Evolutionary conservation across 2,888 invertebrate species (phyloP).

Genomic region (Thera obeliscata): DNA sequence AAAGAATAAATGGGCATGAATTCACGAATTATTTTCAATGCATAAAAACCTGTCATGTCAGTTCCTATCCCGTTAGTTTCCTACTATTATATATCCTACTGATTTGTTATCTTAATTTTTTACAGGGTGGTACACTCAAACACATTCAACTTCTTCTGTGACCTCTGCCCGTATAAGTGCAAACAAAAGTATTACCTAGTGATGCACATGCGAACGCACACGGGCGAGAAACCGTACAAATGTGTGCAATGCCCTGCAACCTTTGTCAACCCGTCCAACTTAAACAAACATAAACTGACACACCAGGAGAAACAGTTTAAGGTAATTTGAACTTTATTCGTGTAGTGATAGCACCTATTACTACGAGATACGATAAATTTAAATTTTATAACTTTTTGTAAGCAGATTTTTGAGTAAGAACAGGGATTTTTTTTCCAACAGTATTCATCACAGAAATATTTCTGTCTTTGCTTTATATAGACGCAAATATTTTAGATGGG

Average conservation of each 20-base stretch:
- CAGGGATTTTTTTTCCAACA: too few relatives aligned
- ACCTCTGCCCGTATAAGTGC: constrained; percentile 79
- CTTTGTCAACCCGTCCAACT: constrained; percentile 87
- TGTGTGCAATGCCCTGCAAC: constrained; percentile 82
- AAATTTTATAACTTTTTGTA: too few relatives aligned
- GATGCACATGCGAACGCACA: constrained; percentile 84
- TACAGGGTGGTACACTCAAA: constrained; percentile 76
- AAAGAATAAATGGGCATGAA: too few relatives aligned
- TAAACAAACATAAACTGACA: constrained; percentile 86
- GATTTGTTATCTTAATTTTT: neutral
- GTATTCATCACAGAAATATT: too few relatives aligned
- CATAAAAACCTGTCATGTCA: neutral
- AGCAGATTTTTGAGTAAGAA: too few relatives aligned
- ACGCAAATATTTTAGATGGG: too few relatives aligned
- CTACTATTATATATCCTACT: neutral
- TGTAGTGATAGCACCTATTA: neutral
- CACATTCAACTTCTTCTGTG: constrained; percentile 81
- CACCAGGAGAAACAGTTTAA: constrained; percentile 82
- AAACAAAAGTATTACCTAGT: constrained; percentile 81
- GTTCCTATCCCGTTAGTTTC: neutral
- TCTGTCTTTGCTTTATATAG: too few relatives aligned
- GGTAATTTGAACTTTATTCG: constrained; percentile 47
- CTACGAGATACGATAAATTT: neutral
- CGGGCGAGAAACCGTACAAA: constrained; percentile 79
- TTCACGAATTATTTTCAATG: too few relatives aligned